Evolutionary conservation across 2,888 invertebrate genomes (phyloP).

Genomic region (Barypeithes pellucidus): DNA sequence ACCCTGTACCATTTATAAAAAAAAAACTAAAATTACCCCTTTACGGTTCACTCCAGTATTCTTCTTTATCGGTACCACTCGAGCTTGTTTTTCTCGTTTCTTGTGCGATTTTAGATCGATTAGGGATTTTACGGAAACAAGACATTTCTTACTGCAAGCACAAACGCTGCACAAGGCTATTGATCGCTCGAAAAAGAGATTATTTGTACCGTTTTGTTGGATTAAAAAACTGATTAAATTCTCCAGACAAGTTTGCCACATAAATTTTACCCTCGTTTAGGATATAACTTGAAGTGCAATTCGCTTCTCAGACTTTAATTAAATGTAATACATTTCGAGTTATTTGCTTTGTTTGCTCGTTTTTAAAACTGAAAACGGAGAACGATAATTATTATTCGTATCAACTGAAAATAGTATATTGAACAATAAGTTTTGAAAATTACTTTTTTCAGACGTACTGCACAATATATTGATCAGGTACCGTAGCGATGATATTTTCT

Average conservation of each 20-base stretch:
- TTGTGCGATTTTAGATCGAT: no score
- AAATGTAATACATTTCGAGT: conserved; percentile 38
- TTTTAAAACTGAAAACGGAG: background rate
- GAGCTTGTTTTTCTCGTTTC: no score
- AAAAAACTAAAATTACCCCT: no score
- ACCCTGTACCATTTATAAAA: no score
- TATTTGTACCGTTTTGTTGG: conserved; percentile 10
- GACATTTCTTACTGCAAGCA: background rate
- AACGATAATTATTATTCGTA: background rate
- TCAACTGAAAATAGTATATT: no score
- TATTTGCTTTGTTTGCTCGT: background rate
- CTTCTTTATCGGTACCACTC: no score
- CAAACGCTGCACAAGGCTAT: background rate
- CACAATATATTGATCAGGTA: no score
- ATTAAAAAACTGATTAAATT: conserved; percentile 31
- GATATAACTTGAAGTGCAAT: conserved; percentile 27
- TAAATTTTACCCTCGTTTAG: conserved; percentile 18
- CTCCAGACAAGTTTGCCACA: conserved; percentile 19
- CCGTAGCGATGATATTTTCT: no score
- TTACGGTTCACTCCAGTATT: no score
- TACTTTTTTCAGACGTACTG: no score
- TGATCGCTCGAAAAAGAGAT: conserved; percentile 1
- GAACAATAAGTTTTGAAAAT: no score
- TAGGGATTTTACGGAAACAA: background rate
- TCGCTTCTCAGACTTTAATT: conserved; percentile 38